Evolutionary conservation across 2,797 vertebrate species (phyloP).

Genomic region (Notolepis coatsorum): DNA sequence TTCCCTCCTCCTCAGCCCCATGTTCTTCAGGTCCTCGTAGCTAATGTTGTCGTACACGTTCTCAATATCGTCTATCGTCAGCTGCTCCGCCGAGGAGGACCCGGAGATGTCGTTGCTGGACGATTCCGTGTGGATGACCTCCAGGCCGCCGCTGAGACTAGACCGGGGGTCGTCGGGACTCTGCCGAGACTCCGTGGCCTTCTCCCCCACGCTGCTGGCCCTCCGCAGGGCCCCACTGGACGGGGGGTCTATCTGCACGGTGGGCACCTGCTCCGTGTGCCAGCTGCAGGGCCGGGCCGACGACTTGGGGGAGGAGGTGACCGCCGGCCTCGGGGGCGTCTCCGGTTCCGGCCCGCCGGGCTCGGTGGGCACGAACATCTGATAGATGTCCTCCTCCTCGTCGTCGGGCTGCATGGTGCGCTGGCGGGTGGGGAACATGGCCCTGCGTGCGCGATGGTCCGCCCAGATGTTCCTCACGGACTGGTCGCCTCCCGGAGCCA

Average conservation of each 20-base stretch:
- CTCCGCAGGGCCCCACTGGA: conserved; percentile 81
- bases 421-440: conserved; percentile 91
- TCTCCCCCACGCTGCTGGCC: conserved; percentile 94
- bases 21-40: conserved; percentile 93
- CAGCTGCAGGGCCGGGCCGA: conserved; percentile 92
- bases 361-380: conserved; percentile 92
- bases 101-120: conserved; percentile 81
- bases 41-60: conserved; percentile 98
- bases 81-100: conserved; percentile 89
- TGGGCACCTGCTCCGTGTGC: conserved; percentile 87
- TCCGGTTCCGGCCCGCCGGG: conserved; percentile 77
- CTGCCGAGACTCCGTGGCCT: conserved; percentile 62
- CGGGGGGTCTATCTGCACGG: conserved; percentile 69
- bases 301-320: conserved; percentile 58
- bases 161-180: conserved; percentile 56
- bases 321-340: conserved; percentile 71
- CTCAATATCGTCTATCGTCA: conserved; percentile 91
- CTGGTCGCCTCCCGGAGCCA: conserved; percentile 80
- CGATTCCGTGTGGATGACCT: conserved; percentile 76
- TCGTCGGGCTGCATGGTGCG: conserved; percentile 88
- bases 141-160: conserved; percentile 53
- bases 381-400: conserved; percentile 94
- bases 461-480: conserved; percentile 91
- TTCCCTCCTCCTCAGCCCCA: conserved; percentile 89
- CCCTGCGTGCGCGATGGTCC: conserved; percentile 91